Evolutionary conservation across 2,888 invertebrate genomes (phyloP).

Genomic region (Ditula angustiorana): DNA sequence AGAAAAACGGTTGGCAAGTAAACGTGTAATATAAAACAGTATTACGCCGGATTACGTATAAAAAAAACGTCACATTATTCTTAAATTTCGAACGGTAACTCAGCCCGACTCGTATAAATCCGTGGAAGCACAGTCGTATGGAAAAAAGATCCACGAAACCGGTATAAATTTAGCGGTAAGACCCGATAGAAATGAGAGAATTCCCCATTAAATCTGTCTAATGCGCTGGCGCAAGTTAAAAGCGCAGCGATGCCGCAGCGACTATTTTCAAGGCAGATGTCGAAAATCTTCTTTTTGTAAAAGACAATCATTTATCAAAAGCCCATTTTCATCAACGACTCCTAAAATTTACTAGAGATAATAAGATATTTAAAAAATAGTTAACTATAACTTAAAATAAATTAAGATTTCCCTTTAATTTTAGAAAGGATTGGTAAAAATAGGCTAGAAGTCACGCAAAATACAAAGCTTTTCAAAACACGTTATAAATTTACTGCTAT

Average conservation of each 20-base stretch:
- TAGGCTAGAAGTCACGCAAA: too few relatives aligned
- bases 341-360: too few relatives aligned
- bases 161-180: constrained; percentile 76
- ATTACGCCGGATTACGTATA: constrained; percentile 31
- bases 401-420: too few relatives aligned
- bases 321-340: too few relatives aligned
- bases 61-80: constrained; percentile 38
- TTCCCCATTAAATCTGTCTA: constrained; percentile 76
- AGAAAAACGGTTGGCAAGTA: neutral
- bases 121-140: constrained; percentile 71
- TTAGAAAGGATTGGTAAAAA: too few relatives aligned
- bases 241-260: constrained; percentile 1
- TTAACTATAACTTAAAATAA: too few relatives aligned
- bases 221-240: constrained; percentile 43
- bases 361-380: too few relatives aligned
- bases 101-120: constrained; percentile 60
- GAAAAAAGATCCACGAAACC: constrained; percentile 73
- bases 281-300: too few relatives aligned
- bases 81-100: constrained; percentile 49
- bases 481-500: too few relatives aligned
- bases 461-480: too few relatives aligned
- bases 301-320: too few relatives aligned
- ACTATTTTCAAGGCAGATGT: too few relatives aligned
- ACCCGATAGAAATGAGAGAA: constrained; percentile 81
- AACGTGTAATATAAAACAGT: constrained; percentile 20